phyloP scores from a whole-genome alignment of 1,140 invertebrate species.

The Drosophila insularis region DNA sequence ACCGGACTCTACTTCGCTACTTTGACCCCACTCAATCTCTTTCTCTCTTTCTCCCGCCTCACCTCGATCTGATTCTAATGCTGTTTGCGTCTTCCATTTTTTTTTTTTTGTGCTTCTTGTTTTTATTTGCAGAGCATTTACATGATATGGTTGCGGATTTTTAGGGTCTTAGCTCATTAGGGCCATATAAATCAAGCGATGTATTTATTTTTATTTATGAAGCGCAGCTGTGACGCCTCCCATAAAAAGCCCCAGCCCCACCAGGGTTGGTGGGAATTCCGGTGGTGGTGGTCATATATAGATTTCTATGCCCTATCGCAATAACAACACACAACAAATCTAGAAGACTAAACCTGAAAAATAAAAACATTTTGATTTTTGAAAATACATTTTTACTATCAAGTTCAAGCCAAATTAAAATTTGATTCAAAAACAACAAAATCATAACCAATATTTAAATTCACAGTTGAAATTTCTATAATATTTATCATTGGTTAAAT shows the following conservation, averaged over 20 bases:
- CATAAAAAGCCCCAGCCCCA: constrained; percentile 33
- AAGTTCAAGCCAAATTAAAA: no score
- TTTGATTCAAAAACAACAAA: no score
- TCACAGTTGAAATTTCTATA: no score
- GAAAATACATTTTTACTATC: no score
- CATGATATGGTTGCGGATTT: constrained; percentile 44
- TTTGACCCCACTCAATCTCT: neutral
- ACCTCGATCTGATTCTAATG: neutral
- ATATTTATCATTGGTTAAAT: no score
- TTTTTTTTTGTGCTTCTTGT: constrained; percentile 45
- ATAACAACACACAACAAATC: constrained; percentile 17
- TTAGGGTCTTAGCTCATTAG: constrained; percentile 62
- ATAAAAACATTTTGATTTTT: neutral
- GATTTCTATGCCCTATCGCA: constrained; percentile 31
- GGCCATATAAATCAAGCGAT: constrained; percentile 68
- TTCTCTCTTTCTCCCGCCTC: no score
- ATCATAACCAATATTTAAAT: no score
- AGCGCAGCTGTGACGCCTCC: constrained; percentile 66
- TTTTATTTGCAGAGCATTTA: constrained; percentile 52
- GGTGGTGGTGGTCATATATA: constrained; percentile 43
- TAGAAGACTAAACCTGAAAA: neutral
- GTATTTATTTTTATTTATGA: constrained; percentile 74
- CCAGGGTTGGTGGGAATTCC: constrained; percentile 1
- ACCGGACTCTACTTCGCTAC: constrained; percentile 2
- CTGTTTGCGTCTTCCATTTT: constrained; percentile 44